Evolutionary conservation across 2,113 vertebrate species (phyloP).

Genomic region (Trogon melanurus): DNA sequence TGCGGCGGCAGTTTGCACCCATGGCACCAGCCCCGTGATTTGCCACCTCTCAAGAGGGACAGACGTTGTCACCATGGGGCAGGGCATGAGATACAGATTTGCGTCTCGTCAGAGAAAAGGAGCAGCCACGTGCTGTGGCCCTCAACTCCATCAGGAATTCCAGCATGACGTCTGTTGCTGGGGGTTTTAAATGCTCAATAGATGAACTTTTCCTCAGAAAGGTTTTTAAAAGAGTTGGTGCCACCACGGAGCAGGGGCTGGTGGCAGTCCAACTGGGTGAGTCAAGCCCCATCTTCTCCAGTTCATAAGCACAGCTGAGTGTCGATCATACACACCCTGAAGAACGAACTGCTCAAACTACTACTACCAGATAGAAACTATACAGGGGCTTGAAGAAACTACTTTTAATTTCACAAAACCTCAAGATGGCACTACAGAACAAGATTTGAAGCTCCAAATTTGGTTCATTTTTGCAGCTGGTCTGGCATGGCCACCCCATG

Average conservation of each 20-base stretch:
- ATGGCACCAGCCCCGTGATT: background rate
- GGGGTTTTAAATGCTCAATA: background rate
- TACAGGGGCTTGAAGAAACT: background rate
- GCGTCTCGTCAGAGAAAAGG: background rate
- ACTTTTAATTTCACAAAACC: background rate
- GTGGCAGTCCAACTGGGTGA: background rate
- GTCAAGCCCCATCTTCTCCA: fast-evolving
- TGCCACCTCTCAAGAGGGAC: background rate
- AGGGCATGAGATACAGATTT: fast-evolving
- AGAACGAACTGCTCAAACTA: background rate
- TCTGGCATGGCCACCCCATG: fast-evolving
- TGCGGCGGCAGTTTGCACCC: background rate
- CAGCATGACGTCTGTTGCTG: fast-evolving
- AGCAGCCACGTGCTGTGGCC: background rate
- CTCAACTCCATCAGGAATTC: background rate
- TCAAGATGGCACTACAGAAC: constrained; percentile 64
- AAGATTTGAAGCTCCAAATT: background rate
- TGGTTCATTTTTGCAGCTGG: background rate
- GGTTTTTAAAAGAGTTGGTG: background rate
- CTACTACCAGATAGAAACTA: background rate
- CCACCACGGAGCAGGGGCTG: background rate
- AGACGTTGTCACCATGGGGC: fast-evolving
- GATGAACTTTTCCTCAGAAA: background rate
- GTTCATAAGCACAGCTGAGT: background rate
- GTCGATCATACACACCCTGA: fast-evolving